A percentile compares a stretch with the other conserved stretches of the same genome.
These are phyloP conservation scores for Sinotaia quadrata DNA, from an alignment of 2,888 invertebrate species.

Conservation along the genomic window DNA sequence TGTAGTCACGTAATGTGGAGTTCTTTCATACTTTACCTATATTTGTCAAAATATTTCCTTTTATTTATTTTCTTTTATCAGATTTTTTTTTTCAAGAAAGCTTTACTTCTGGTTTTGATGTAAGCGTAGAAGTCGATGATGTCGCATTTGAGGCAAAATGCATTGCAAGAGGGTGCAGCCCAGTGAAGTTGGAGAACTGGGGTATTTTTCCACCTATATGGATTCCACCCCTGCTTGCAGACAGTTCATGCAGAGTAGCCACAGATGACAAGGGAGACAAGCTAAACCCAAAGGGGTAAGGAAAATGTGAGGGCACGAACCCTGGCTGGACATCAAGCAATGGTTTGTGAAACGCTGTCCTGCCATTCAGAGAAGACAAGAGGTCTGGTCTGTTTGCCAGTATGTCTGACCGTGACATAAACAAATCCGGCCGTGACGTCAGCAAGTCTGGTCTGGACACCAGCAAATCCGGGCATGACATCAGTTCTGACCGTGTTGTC, in stretches of 20 bases:
- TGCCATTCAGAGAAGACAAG: not conserved
- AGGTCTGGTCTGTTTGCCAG: slow-evolving; percentile 11
- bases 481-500: slow-evolving; percentile 10
- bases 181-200: not conserved
- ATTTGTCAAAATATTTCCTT: too few relatives aligned
- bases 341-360: slow-evolving; percentile 27
- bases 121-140: not conserved
- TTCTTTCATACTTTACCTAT: too few relatives aligned
- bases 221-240: not conserved
- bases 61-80: too few relatives aligned
- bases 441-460: slow-evolving; percentile 3
- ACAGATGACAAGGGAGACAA: slow-evolving; percentile 13
- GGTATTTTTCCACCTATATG: not conserved
- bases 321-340: slow-evolving; percentile 16
- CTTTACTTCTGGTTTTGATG: slow-evolving; percentile 11
- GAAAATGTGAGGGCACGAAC: not conserved
- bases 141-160: slow-evolving; percentile 7
- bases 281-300: slow-evolving; percentile 22
- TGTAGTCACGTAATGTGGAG: too few relatives aligned
- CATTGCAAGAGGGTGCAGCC: slow-evolving; percentile 10
- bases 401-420: slow-evolving; percentile 9
- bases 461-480: slow-evolving; percentile 9
- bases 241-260: not conserved
- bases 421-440: slow-evolving; percentile 10
- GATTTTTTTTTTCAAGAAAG: slow-evolving; percentile 1